Base-by-base conservation (phyloP, 2,888 invertebrate species). In the Zele albiditarsus region DNA sequence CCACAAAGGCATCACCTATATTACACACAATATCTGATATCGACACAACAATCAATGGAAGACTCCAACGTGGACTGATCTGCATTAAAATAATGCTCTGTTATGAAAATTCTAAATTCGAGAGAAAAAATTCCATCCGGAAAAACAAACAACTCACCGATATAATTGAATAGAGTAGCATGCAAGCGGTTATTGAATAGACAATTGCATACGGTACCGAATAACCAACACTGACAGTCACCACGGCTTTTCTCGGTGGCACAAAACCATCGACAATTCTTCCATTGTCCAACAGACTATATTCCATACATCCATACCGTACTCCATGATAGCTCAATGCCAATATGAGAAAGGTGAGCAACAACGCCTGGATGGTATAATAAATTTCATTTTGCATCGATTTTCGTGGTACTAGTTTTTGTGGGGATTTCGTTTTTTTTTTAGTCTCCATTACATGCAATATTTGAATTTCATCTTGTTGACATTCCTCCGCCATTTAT, bases 21-120 rank as follows among this genome's bases (percentile, higher is more conserved):
- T 85, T 84, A 42, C 80, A 82, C 4, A 85, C 80, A 27, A 86
- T 74, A 58, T 86, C 83, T 0, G 79, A 72, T 77, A 85, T 74
- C 31, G 81, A 84, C 6, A 85, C 71, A 25, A 82, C 68, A 68
- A 86, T 82, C 28, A 82, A 79, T 28, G 86, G 86, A 5, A 86
- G 77, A 79, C 85, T 86, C 85, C 85, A 86, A 5, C 78, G 72
- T 60, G 85, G 81, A 42, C 76, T 82, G 69, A 81, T 82, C 86
- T 86, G 58, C 49, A 71, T 38, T 67, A 49, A 62, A n/a, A 57
- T 76, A 33, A 8, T 25, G 31, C 60, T 49, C 28, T 38, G 72
- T 65, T 53, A 58, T 57, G 3, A 31, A 6, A 49, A 31, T 53
- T 33, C 57, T 5, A 12, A 27, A n/a, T n/a, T n/a, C 5, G 20